phyloP scores from a whole-genome alignment of 2,797 vertebrate species.

The Coranthus polyacanthus region DNA sequence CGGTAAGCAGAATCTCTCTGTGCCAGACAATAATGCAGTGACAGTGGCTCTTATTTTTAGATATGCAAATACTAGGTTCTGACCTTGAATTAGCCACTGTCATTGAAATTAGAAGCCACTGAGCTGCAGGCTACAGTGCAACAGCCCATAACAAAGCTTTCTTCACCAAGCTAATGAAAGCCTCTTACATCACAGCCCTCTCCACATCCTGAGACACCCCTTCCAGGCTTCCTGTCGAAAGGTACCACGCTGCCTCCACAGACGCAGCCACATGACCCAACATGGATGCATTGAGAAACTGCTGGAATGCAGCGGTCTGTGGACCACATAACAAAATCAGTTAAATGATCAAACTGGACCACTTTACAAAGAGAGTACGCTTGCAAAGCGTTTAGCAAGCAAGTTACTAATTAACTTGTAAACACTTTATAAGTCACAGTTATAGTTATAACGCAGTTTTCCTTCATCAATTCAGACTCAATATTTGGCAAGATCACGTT shows the following conservation, averaged over 20 bases:
- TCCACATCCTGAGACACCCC: conserved; percentile 87
- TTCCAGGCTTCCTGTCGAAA: conserved; percentile 89
- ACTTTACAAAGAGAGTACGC: no score
- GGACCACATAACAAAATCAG: conserved; percentile 26
- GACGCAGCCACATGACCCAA: conserved; percentile 88
- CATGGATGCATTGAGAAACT: conserved; percentile 89
- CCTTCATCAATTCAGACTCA: no score
- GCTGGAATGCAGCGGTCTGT: conserved; percentile 89
- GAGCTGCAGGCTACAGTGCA: conserved; percentile 71
- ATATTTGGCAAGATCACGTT: no score
- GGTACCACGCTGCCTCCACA: conserved; percentile 87
- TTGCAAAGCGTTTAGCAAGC: no score
- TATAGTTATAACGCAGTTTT: no score
- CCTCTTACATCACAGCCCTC: conserved; percentile 90
- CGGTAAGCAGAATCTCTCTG: conserved; percentile 40
- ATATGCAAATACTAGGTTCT: conserved; percentile 75
- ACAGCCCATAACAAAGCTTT: conserved; percentile 69
- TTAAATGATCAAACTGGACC: background rate
- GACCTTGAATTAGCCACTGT: conserved; percentile 78
- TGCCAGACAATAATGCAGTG: conserved; percentile 45
- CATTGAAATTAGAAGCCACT: conserved; percentile 71
- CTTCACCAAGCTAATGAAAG: conserved; percentile 63
- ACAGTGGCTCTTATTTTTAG: conserved; percentile 75
- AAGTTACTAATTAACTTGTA: no score
- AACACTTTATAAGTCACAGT: no score